Percentiles rank a stretch among this genome's conserved stretches.
phyloP scores from a whole-genome alignment of 2,113 vertebrate species.

The Physeter macrocephalus region DNA sequence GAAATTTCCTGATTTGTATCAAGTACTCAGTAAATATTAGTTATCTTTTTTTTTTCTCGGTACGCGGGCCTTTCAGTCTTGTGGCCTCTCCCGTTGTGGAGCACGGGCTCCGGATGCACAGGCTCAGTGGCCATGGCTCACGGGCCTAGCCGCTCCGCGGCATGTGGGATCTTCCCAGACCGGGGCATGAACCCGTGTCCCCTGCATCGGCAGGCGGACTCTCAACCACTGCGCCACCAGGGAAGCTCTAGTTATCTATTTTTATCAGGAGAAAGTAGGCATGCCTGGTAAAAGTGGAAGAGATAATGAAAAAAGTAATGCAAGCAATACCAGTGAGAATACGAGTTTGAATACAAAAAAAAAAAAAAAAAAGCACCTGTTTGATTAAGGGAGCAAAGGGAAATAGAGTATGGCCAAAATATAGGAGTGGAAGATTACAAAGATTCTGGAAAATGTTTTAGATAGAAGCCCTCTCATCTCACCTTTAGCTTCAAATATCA shows the following conservation, averaged over 20 bases:
- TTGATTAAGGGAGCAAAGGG: neutral
- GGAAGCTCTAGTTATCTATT: neutral
- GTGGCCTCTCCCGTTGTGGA: no score
- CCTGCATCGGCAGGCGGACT: no score
- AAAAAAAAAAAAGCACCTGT: neutral
- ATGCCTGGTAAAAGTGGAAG: neutral
- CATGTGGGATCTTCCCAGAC: no score
- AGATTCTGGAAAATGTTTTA: neutral
- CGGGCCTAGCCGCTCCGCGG: no score
- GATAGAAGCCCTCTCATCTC: neutral
- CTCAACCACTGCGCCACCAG: no score
- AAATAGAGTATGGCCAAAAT: neutral
- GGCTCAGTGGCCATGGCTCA: no score
- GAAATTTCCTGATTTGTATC: neutral
- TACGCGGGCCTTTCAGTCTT: no score
- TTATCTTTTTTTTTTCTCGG: neutral
- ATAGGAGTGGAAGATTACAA: neutral
- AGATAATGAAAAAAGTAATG: neutral
- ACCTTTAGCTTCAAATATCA: neutral
- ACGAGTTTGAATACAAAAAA: neutral
- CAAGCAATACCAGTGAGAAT: neutral
- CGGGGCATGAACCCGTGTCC: no score
- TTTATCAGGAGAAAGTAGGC: neutral
- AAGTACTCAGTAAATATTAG: neutral
- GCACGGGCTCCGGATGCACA: no score